Conservation (phyloP, 2,113 vertebrate species). For the Ageneiosus marmoratus region DNA sequence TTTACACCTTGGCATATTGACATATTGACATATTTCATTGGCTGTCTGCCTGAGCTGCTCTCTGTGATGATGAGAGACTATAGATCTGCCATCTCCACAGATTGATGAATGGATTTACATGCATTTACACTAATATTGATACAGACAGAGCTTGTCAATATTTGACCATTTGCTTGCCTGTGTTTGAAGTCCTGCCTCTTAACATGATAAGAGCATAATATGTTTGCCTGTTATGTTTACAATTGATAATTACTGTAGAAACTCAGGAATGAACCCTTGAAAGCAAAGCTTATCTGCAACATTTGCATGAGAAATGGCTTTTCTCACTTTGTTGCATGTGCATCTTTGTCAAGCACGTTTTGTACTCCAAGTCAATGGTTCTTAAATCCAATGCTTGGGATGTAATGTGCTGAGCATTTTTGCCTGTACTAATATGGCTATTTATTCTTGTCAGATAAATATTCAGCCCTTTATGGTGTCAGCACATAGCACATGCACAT, state of each 20-base stretch:
- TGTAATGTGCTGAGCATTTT: background rate
- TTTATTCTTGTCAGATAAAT: background rate
- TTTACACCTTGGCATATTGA: background rate
- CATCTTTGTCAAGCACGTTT: slow-evolving; percentile 8
- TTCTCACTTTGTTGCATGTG: slow-evolving; percentile 20
- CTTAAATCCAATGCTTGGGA: background rate
- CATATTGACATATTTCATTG: background rate
- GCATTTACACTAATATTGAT: slow-evolving; percentile 19
- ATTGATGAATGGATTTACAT: slow-evolving; percentile 2
- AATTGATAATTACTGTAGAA: slow-evolving; percentile 43
- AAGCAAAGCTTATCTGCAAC: slow-evolving; percentile 28
- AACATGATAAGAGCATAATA: slow-evolving; percentile 33
- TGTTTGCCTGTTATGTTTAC: slow-evolving; percentile 33
- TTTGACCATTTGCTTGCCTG: slow-evolving; percentile 35
- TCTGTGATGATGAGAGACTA: background rate
- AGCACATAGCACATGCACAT: background rate
- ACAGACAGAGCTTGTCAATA: slow-evolving; percentile 36
- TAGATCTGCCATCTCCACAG: background rate
- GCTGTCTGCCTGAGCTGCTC: background rate
- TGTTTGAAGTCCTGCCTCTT: slow-evolving; percentile 37
- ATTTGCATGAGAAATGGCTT: slow-evolving; percentile 31
- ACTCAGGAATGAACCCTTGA: slow-evolving; percentile 44
- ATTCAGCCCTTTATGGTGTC: background rate
- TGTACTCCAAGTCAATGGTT: background rate
- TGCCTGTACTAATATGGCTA: background rate